Evolutionary conservation across 1,140 invertebrate genomes (phyloP).

Genomic region (Euwallacea similis): DNA sequence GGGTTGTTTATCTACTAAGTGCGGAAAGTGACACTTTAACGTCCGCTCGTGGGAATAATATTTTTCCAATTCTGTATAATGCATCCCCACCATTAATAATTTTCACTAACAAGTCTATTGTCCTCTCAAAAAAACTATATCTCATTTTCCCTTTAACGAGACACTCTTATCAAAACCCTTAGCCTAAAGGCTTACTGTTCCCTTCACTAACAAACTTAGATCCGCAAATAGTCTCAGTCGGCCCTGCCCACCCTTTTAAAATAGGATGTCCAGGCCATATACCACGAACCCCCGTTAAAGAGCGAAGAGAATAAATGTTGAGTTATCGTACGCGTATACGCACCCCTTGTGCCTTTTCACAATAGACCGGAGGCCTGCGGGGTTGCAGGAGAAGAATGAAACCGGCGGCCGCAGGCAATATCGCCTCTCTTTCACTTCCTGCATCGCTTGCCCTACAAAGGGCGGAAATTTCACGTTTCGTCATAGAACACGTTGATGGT

Average conservation of each 20-base stretch:
- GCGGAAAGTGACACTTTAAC: too few species aligned
- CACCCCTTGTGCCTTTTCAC: conserved; percentile 7
- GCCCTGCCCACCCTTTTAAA: conserved; percentile 8
- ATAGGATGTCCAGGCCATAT: conserved; percentile 18
- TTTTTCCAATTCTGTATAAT: too few species aligned
- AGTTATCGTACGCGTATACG: conserved; percentile 17
- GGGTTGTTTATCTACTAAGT: too few species aligned
- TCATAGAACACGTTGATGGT: neutral
- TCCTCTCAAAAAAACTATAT: too few species aligned
- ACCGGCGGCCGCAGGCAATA: conserved; percentile 13
- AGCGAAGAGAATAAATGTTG: conserved; percentile 16
- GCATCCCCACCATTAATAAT: too few species aligned
- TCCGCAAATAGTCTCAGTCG: too few species aligned
- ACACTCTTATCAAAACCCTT: too few species aligned
- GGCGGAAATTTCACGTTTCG: neutral
- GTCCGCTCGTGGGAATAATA: too few species aligned
- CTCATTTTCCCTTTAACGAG: too few species aligned
- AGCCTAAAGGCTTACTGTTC: too few species aligned
- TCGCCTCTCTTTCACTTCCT: conserved; percentile 13
- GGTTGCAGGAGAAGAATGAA: conserved; percentile 7
- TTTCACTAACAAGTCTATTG: too few species aligned
- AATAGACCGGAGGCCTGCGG: conserved; percentile 13
- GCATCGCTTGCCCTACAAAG: neutral
- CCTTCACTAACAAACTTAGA: too few species aligned
- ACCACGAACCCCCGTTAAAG: conserved; percentile 6